A percentile compares a stretch with the other conserved stretches of the same genome.
These are phyloP conservation scores for Aphelenchoides fujianensis DNA, from an alignment of 1,140 invertebrate genomes.

Conservation along the genomic window DNA sequence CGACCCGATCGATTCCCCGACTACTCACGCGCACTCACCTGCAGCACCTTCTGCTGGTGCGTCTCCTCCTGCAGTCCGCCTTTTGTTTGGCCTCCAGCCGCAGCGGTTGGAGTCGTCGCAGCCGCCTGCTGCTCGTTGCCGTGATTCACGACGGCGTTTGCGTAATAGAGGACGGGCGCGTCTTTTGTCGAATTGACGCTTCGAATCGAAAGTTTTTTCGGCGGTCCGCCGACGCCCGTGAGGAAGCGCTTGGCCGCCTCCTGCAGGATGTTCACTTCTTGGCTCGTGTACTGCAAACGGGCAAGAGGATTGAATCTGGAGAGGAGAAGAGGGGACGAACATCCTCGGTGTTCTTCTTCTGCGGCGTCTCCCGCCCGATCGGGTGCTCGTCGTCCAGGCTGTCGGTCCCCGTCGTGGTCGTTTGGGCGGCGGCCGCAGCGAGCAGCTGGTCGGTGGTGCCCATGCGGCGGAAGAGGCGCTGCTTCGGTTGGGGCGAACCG, in stretches of 20 bases:
- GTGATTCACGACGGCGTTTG: conserved; percentile 3
- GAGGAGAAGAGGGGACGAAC: neutral
- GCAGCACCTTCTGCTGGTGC: neutral
- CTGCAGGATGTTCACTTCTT: conserved; percentile 8
- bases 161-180: neutral
- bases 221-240: neutral
- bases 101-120: neutral
- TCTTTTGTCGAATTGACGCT: conserved; percentile 3
- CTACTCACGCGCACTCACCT: neutral
- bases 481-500: conserved; percentile 10
- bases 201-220: conserved; percentile 3
- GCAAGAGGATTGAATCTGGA: neutral
- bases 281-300: neutral
- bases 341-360: neutral
- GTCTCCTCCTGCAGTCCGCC: neutral
- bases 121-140: neutral
- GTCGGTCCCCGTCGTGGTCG: too few species aligned
- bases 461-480: conserved; percentile 6
- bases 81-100: neutral
- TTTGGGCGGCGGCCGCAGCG: neutral
- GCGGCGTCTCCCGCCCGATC: neutral
- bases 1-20: neutral
- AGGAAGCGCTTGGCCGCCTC: conserved; percentile 16
- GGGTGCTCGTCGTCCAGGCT: neutral
- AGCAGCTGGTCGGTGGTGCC: neutral